Conservation (phyloP, 2,113 vertebrate species). For the Poeciliopsis turrubarensis region DNA sequence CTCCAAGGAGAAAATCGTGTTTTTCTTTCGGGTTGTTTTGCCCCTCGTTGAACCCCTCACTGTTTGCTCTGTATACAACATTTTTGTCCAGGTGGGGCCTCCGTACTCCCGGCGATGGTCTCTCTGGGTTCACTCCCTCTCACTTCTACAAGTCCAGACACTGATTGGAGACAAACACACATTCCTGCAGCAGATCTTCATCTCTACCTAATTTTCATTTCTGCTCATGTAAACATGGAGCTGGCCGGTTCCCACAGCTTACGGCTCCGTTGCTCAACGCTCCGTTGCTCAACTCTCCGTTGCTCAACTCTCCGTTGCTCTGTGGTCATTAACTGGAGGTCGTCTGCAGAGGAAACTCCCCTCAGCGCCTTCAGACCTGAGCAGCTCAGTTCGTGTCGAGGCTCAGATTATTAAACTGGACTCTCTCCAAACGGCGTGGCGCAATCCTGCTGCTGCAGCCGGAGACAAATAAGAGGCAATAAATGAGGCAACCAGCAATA, state of each 20-base stretch:
- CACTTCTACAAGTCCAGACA: background rate
- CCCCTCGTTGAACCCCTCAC: background rate
- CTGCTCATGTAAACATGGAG: conserved; percentile 32
- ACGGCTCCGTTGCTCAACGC: conserved; percentile 41
- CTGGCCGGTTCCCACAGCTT: conserved; percentile 18
- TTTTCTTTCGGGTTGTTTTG: background rate
- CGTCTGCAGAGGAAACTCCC: conserved; percentile 39
- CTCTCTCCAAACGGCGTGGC: background rate
- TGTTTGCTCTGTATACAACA: background rate
- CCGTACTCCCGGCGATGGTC: background rate
- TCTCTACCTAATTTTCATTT: conserved; percentile 21
- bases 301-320: conserved; percentile 33
- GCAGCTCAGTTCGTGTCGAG: background rate
- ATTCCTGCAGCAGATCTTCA: background rate
- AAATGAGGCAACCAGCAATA: background rate
- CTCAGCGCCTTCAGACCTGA: background rate
- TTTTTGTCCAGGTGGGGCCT: conserved; percentile 19
- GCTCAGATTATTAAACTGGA: conserved; percentile 8
- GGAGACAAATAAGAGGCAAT: background rate
- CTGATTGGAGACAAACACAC: background rate
- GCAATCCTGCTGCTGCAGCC: background rate
- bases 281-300: conserved; percentile 1
- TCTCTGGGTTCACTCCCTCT: background rate
- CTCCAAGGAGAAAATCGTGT: background rate
- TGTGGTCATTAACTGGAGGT: conserved; percentile 9